Evolutionary conservation across 2,113 vertebrate species (phyloP).

Genomic region (Microtus montanus): DNA sequence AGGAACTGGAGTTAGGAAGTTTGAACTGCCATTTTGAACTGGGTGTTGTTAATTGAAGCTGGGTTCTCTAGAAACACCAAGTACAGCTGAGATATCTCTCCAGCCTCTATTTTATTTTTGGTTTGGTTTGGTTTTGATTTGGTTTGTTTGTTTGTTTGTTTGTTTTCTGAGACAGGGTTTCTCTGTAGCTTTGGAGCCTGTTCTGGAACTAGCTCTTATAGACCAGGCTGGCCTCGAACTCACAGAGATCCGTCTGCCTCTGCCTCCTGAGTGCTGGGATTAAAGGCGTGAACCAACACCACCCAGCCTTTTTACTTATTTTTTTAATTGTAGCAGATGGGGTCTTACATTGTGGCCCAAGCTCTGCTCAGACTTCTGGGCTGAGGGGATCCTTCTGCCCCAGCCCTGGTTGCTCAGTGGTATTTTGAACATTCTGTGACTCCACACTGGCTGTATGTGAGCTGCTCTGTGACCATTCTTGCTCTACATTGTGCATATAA

Average conservation of each 20-base stretch:
- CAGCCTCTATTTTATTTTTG: not conserved
- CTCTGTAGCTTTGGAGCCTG: too few relatives aligned
- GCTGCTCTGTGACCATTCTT: too few relatives aligned
- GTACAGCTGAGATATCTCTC: not conserved
- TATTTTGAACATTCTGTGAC: not conserved
- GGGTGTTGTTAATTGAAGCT: not conserved
- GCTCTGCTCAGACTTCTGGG: not conserved
- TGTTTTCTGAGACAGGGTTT: too few relatives aligned
- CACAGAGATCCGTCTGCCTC: too few relatives aligned
- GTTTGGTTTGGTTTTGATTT: too few relatives aligned
- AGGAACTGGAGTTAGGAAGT: not conserved
- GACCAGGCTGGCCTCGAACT: too few relatives aligned
- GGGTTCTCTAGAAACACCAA: not conserved
- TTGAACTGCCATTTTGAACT: not conserved
- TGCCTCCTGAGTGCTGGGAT: too few relatives aligned
- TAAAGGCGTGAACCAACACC: too few relatives aligned
- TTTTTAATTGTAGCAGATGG: not conserved
- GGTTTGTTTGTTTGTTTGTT: too few relatives aligned
- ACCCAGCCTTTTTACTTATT: not conserved
- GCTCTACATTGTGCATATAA: not conserved
- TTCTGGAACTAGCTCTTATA: too few relatives aligned
- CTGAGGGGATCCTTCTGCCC: not conserved
- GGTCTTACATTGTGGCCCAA: not conserved
- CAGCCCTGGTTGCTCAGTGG: not conserved
- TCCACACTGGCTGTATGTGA: not conserved